Evolutionary conservation across 2,797 vertebrate species (phyloP).

Genomic region (Ceyx erithaca): DNA sequence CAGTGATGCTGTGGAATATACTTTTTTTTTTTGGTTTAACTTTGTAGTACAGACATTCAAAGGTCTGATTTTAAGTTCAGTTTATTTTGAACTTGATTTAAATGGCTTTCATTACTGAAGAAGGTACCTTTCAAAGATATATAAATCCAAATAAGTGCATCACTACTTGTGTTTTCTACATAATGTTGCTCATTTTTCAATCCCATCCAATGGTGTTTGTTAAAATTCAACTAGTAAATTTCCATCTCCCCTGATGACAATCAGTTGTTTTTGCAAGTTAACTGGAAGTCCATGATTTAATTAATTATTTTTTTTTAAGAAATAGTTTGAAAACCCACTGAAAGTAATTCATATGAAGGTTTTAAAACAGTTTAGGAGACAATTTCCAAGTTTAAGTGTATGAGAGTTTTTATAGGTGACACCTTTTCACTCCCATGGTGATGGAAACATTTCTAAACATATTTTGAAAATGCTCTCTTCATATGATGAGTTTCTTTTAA

Average conservation of each 20-base stretch:
- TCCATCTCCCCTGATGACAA: not conserved
- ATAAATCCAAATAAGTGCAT: fast-evolving
- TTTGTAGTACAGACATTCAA: not conserved
- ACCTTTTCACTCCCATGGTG: not conserved
- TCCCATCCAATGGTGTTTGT: not conserved
- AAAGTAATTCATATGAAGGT: not conserved
- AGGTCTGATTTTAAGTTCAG: not conserved
- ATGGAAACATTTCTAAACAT: not conserved
- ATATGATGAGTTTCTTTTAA: not conserved
- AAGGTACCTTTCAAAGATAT: not conserved
- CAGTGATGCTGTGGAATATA: not conserved
- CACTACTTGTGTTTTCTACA: not conserved
- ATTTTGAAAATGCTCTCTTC: not conserved
- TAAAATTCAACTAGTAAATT: not conserved
- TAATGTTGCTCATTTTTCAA: fast-evolving
- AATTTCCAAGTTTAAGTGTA: not conserved
- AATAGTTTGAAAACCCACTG: not conserved
- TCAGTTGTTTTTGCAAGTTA: not conserved
- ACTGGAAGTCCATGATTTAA: not conserved
- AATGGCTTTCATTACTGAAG: not conserved
- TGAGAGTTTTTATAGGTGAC: not conserved
- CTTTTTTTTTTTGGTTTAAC: not conserved
- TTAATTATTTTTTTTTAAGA: not conserved
- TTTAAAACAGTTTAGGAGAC: not conserved
- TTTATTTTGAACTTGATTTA: not conserved